These are phyloP conservation scores for Nasua narica DNA, from an alignment of 2,797 vertebrate species.

Conservation along the genomic window DNA sequence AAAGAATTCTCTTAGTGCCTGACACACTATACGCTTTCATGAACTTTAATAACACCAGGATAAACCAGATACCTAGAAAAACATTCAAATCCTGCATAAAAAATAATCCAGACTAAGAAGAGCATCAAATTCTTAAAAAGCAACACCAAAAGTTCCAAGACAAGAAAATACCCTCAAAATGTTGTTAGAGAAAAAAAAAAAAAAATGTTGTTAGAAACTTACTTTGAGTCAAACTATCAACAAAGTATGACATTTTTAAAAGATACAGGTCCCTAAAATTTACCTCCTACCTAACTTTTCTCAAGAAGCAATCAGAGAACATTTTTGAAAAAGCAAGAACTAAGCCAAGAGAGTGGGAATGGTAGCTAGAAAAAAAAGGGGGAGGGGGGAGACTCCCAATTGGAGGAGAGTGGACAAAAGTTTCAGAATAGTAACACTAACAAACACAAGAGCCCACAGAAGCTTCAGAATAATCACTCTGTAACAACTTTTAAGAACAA, in stretches of 20 bases:
- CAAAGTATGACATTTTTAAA: background rate
- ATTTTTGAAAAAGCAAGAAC: background rate
- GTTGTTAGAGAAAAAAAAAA: too few species aligned
- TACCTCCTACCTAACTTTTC: background rate
- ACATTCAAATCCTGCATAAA: background rate
- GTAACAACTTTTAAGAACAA: background rate
- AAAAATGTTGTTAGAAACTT: background rate
- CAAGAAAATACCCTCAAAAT: background rate
- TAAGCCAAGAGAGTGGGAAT: background rate
- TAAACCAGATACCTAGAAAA: background rate
- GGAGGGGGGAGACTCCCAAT: background rate
- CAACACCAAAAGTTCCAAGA: background rate
- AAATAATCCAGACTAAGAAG: background rate
- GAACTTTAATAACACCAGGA: background rate
- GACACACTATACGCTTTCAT: background rate
- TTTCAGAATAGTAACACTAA: background rate
- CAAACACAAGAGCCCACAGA: background rate
- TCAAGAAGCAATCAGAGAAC: conserved; percentile 8
- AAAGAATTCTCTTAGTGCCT: background rate
- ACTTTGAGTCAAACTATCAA: background rate
- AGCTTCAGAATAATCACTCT: background rate
- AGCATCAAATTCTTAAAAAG: background rate
- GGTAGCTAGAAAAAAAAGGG: background rate
- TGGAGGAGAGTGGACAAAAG: background rate
- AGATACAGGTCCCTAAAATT: background rate